phyloP scores from a whole-genome alignment of 2,113 vertebrate species.

The Muscicapa adusta region DNA sequence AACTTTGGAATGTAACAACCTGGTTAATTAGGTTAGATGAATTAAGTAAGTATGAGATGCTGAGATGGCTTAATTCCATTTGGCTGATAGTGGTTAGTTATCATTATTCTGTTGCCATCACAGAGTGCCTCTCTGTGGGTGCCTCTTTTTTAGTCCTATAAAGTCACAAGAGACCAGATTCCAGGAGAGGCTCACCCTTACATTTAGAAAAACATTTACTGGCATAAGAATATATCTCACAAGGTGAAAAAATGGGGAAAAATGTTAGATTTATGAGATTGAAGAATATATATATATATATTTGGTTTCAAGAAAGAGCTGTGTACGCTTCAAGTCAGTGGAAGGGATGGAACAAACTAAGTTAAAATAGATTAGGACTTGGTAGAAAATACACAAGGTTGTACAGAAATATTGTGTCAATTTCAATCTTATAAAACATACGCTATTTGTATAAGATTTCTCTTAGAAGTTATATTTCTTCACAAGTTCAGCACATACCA shows the following conservation, averaged over 20 bases:
- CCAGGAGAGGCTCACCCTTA: background rate
- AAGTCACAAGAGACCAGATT: background rate
- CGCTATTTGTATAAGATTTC: background rate
- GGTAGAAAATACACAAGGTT: background rate
- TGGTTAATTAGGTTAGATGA: background rate
- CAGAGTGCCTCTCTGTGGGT: background rate
- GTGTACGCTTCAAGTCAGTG: background rate
- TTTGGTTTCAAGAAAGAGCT: background rate
- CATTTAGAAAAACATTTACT: background rate
- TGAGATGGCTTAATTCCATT: background rate
- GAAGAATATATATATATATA: background rate
- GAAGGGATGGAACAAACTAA: background rate
- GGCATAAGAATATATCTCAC: background rate
- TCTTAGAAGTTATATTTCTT: background rate
- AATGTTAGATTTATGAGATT: background rate
- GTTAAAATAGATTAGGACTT: background rate
- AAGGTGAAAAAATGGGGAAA: background rate
- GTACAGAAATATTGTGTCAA: background rate
- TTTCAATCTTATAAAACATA: background rate
- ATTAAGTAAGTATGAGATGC: background rate
- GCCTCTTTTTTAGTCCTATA: background rate
- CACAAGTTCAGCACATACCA: background rate
- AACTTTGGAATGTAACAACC: background rate
- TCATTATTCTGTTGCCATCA: background rate
- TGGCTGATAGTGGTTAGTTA: background rate